Base-by-base conservation (phyloP, 2,888 invertebrate genomes). In the Plebejus melissa region DNA sequence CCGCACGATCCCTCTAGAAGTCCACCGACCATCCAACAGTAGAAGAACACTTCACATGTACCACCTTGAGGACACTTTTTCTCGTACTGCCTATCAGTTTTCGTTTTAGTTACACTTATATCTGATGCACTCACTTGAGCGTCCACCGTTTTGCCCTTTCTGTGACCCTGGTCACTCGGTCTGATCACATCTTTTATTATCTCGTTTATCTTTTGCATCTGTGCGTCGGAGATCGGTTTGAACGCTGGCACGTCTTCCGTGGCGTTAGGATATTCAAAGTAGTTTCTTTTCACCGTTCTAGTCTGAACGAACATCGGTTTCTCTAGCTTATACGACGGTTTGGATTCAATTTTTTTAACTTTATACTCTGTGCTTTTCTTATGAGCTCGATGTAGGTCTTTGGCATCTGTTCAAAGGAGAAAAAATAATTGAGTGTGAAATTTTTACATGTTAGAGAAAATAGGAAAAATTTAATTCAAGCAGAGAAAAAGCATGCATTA, bases 21-120 rank as follows among this genome's bases (percentile, higher is more conserved):
- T 77, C 98, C 98, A 81, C 97, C 97, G 78, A 96, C 95, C 95
- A 98, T 96, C 98, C 98, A 98, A 93, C 98, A 98, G 90, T 96
- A 96, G 85, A 98, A 95, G 94, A 98, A 98, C 94, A 98, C 98
- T 90, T 98, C 98, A 89, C 98, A 98, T 80, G 96, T 96, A 76
- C 97, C 96, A 77, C 96, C 97, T 83, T 96, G 95, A 70, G 95
- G 90, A 86, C 96, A 96, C 80, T 93, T 90, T 76, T 94, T 93
- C 81, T 94, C 94, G 80, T 94, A 90, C 75, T 88, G 86, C 78
- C 91, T 79, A 54, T 85, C 82, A 57, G 81, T 80, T 54, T 79
- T 77, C 76, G 80, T 79, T 11, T 81, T 82, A 2, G 77, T 76
- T 11, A 79, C 76, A 9, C 81, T 78, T 38, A 79, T 50, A 16